These are phyloP conservation scores for Tauraco hartlaubi DNA, from an alignment of 2,797 vertebrate genomes.

Conservation along the genomic window DNA sequence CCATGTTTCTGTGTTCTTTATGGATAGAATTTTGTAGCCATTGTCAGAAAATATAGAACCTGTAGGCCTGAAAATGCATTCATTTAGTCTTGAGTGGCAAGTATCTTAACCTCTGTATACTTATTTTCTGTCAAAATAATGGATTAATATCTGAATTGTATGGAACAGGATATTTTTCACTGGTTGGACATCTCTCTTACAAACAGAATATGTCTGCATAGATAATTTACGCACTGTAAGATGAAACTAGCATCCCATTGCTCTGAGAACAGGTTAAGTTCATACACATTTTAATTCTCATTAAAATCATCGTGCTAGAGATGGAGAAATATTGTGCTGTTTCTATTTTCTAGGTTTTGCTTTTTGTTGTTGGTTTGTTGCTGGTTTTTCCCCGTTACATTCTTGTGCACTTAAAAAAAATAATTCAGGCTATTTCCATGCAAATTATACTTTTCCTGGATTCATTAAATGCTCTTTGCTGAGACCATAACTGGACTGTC, in stretches of 20 bases:
- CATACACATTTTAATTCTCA: conserved; percentile 40
- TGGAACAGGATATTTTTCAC: background rate
- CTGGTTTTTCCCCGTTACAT: background rate
- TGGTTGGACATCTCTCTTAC: background rate
- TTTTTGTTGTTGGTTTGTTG: background rate
- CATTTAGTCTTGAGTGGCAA: background rate
- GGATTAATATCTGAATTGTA: background rate
- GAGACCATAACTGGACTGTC: conserved; percentile 40
- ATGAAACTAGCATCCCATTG: background rate
- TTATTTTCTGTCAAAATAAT: conserved; percentile 14
- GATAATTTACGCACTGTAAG: background rate
- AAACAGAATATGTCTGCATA: background rate
- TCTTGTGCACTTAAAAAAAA: conserved; percentile 43
- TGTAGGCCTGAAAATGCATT: background rate
- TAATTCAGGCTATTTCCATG: conserved; percentile 70
- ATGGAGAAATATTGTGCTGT: conserved; percentile 12
- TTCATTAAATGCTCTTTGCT: conserved; percentile 77
- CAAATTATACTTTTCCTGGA: conserved; percentile 69
- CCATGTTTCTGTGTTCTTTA: background rate
- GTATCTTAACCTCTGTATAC: background rate
- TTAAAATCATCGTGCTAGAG: conserved; percentile 34
- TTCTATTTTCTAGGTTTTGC: background rate
- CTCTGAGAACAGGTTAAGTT: conserved; percentile 7
- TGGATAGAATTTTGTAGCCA: background rate
- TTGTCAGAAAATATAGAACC: background rate